A percentile compares a stretch with the other conserved stretches of the same genome.
Evolutionary conservation across 1,140 invertebrate species (phyloP).

Genomic region (Helicorthomorpha holstii): DNA sequence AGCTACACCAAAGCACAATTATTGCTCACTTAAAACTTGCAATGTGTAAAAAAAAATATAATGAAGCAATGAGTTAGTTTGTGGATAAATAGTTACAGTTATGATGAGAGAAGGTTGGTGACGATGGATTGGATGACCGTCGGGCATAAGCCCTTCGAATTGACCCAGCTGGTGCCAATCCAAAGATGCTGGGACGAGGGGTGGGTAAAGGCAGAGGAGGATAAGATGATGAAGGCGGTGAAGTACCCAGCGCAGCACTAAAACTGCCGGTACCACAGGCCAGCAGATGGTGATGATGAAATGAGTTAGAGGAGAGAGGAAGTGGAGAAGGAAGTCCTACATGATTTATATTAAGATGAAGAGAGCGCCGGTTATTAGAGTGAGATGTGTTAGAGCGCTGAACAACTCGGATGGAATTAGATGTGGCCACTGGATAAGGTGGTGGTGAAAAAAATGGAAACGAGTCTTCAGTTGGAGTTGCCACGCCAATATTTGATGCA

Average conservation of each 20-base stretch:
- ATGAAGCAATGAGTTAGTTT: too few relatives aligned
- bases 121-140: slow-evolving; percentile 46
- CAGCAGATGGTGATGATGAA: slow-evolving; percentile 5
- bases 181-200: slow-evolving; percentile 16
- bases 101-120: slow-evolving; percentile 57
- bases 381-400: neutral
- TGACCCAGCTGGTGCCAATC: slow-evolving; percentile 34
- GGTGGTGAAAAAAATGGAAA: slow-evolving; percentile 48
- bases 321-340: neutral
- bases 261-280: neutral
- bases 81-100: too few relatives aligned
- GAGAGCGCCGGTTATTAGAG: neutral
- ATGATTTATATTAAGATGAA: neutral
- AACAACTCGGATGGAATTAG: neutral
- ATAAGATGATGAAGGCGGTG: neutral
- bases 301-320: neutral
- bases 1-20: too few relatives aligned
- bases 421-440: slow-evolving; percentile 16
- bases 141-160: slow-evolving; percentile 30
- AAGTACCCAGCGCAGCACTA: neutral
- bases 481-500: slow-evolving; percentile 21
- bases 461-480: slow-evolving; percentile 46
- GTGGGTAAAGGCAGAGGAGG: neutral
- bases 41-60: too few relatives aligned
- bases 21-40: too few relatives aligned